Base-by-base conservation (phyloP, 2,797 vertebrate genomes). In the Phylloscopus collybita region DNA sequence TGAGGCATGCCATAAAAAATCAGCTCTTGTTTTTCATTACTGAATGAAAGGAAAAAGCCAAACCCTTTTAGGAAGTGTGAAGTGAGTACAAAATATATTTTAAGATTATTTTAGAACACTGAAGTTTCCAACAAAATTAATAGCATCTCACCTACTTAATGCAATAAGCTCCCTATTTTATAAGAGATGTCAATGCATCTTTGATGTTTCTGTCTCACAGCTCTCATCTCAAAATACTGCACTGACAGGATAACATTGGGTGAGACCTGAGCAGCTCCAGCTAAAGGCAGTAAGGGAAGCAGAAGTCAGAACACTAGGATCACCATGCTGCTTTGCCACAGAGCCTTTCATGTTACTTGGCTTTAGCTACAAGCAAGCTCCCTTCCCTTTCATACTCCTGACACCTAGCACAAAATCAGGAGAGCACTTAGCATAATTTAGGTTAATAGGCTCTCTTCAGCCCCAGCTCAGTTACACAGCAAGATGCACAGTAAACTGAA, bases 11-110 rank as follows among this genome's bases (percentile, higher is more conserved):
- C 81, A 95, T 86, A 93, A 89, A 88, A 95, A 93, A 60, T 74
- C 92, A 90, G 23, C 54, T 40, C 5, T 95, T 47, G 11, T 25
- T 47, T 38, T 44, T 50, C 22, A 82, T 69, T 88, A 81, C 38
- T 87, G 96, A 96, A 92, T 86, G 54, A 95, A 96, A 88, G 59
- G 96, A 93, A 93, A 80, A 88, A 95, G 80, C 27, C 71, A 92
- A 95, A 92, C 47, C 57, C 67, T 95, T 95, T 92, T 61, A 95
- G 70, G 83, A 97, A 95, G 74, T 73, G 50, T 82, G 57, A 96
- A 96, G 70, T 80, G 51, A 42, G 73, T 83, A 94, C 85, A 88
- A 83, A 97, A 92, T 49, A 9, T 92, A 95, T 83, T 84, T 53
- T 49, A 92, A 87, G 57, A 85, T 65, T 80, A 71, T 61, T 87